A percentile compares a stretch with the other conserved stretches of the same genome.
phyloP scores from a whole-genome alignment of 2,113 vertebrate species.

The Mungos mungo region DNA sequence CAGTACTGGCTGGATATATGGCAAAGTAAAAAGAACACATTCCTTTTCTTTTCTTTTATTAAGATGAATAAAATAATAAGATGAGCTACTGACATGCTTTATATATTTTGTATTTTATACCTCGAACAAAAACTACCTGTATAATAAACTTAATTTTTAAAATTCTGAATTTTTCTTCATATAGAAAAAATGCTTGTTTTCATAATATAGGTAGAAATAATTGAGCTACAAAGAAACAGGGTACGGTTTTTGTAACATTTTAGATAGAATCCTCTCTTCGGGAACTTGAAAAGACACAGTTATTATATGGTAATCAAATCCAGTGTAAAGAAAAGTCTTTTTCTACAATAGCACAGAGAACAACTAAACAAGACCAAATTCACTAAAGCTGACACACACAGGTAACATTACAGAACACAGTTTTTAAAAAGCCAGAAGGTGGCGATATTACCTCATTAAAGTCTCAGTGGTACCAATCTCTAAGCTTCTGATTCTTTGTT shows the following conservation, averaged over 20 bases:
- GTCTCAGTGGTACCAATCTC: not conserved
- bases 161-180: not conserved
- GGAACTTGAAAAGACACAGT: not conserved
- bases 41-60: not conserved
- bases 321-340: not conserved
- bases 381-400: not conserved
- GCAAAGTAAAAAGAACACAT: not conserved
- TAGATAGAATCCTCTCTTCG: not conserved
- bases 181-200: not conserved
- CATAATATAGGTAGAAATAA: not conserved
- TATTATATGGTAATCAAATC: not conserved
- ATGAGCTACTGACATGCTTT: not conserved
- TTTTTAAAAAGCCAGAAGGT: constrained; percentile 40
- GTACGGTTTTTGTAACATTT: not conserved
- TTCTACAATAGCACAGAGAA: not conserved
- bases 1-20: not conserved
- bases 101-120: not conserved
- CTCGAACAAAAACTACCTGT: not conserved
- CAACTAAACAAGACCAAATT: constrained; percentile 15
- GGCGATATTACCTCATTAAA: not conserved
- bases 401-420: not conserved
- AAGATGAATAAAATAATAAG: not conserved
- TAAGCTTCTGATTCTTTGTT: not conserved
- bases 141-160: not conserved
- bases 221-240: not conserved